Percentiles rank a stretch among this genome's conserved stretches.
These are phyloP conservation scores for Garrulus glandarius DNA, from an alignment of 2,797 vertebrate genomes.

Conservation along the genomic window DNA sequence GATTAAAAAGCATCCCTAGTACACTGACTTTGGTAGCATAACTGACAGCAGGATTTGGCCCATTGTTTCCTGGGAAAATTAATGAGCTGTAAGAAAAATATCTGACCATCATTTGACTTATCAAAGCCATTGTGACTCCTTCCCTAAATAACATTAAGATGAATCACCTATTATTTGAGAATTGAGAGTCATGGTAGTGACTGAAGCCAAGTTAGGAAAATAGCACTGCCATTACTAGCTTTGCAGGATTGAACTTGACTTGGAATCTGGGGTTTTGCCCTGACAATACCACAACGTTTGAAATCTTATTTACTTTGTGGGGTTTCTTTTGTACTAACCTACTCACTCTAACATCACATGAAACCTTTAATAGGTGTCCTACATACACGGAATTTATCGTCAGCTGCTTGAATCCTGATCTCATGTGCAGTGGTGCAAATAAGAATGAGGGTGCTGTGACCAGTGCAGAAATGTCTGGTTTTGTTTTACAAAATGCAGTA, in stretches of 20 bases:
- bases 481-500: neutral
- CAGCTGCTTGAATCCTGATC: slow-evolving; percentile 8
- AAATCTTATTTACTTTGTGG: slow-evolving; percentile 60
- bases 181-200: slow-evolving; percentile 54
- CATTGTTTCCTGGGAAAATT: slow-evolving; percentile 50
- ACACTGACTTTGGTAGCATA: neutral
- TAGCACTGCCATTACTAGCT: slow-evolving; percentile 32
- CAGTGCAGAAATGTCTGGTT: neutral
- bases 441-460: neutral
- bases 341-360: slow-evolving; percentile 22
- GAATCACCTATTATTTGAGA: slow-evolving; percentile 70
- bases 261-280: slow-evolving; percentile 63
- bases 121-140: slow-evolving; percentile 61
- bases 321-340: slow-evolving; percentile 61
- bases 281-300: slow-evolving; percentile 46
- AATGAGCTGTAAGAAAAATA: slow-evolving; percentile 58
- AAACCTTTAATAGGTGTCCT: slow-evolving; percentile 26
- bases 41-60: slow-evolving; percentile 37
- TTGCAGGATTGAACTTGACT: slow-evolving; percentile 72
- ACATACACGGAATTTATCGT: neutral
- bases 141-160: slow-evolving; percentile 61
- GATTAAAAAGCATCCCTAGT: neutral
- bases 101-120: slow-evolving; percentile 71
- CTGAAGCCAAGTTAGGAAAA: slow-evolving; percentile 58
- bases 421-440: neutral